These are phyloP conservation scores for Lampropteryx suffumata DNA, from an alignment of 2,888 invertebrate genomes.

Conservation along the genomic window DNA sequence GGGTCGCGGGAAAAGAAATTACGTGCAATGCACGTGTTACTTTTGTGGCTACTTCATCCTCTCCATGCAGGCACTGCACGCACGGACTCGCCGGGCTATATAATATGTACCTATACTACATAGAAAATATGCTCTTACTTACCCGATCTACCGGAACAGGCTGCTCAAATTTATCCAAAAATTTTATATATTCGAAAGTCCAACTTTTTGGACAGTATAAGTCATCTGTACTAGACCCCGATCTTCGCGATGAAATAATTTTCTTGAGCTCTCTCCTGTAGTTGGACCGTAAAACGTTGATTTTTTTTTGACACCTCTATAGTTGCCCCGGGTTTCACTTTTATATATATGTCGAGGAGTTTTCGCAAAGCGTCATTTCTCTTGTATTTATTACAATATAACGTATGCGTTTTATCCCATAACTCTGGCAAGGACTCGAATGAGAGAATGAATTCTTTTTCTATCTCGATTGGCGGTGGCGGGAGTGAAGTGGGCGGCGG, in stretches of 20 bases:
- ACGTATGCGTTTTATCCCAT: conserved; percentile 18
- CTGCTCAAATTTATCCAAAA: conserved; percentile 23
- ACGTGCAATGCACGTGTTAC: conserved; percentile 9
- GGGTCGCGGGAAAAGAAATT: conserved; percentile 4
- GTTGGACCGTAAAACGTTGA: conserved; percentile 18
- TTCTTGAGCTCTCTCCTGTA: conserved; percentile 23
- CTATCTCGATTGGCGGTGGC: conserved; percentile 19
- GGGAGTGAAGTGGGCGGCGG: conserved; percentile 19
- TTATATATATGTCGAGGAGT: conserved; percentile 19
- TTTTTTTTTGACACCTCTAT: conserved; percentile 2
- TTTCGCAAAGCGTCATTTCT: conserved; percentile 20
- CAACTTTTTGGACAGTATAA: conserved; percentile 23
- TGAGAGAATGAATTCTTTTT: conserved; percentile 15
- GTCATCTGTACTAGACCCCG: conserved; percentile 20
- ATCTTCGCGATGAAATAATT: conserved; percentile 24
- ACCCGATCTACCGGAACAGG: conserved; percentile 18
- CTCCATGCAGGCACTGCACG: conserved; percentile 11
- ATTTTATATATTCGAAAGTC: conserved; percentile 23
- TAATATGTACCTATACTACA: conserved; percentile 19
- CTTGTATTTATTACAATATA: conserved; percentile 21
- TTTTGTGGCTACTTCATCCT: conserved; percentile 8
- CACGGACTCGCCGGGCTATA: conserved; percentile 13
- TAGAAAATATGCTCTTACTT: conserved; percentile 19
- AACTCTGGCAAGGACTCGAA: conserved; percentile 14
- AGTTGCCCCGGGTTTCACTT: conserved; percentile 21